Evolutionary conservation across 2,797 vertebrate genomes (phyloP).

Genomic region (Podarcis lilfordi): DNA sequence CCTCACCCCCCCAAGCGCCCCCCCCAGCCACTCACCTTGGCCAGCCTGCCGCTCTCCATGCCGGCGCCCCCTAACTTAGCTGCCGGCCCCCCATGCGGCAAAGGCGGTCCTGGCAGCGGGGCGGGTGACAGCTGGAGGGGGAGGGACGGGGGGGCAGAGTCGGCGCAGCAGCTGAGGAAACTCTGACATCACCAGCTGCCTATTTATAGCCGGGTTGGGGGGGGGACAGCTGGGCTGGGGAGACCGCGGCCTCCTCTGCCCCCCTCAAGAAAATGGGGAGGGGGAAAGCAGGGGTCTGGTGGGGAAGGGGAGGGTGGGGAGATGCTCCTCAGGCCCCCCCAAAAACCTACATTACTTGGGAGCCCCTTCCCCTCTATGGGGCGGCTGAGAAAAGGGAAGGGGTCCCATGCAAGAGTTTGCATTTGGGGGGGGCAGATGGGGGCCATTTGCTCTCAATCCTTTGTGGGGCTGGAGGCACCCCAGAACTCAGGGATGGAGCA

Average conservation of each 20-base stretch:
- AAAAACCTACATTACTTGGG: no score
- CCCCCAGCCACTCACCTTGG: neutral
- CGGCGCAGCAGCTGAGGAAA: neutral
- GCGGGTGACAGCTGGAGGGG: no score
- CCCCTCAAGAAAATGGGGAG: no score
- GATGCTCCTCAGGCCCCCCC: no score
- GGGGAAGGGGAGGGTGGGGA: neutral
- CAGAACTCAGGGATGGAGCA: no score
- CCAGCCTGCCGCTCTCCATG: conserved; percentile 4
- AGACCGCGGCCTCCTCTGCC: neutral
- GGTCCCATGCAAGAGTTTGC: no score
- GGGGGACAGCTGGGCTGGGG: neutral
- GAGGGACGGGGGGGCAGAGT: neutral
- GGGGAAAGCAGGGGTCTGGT: neutral
- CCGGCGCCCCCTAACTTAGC: neutral
- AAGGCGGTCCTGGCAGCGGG: no score
- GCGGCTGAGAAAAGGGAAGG: no score
- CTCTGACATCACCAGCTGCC: conserved; percentile 35
- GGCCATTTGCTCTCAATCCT: no score
- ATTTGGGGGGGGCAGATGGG: no score
- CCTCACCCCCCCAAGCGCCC: rapidly evolving
- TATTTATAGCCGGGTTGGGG: conserved; percentile 30
- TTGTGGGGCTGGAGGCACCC: no score
- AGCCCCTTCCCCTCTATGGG: no score
- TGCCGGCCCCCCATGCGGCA: neutral